Evolutionary conservation across 2,113 vertebrate genomes (phyloP).

Genomic region (Zingel zingel): DNA sequence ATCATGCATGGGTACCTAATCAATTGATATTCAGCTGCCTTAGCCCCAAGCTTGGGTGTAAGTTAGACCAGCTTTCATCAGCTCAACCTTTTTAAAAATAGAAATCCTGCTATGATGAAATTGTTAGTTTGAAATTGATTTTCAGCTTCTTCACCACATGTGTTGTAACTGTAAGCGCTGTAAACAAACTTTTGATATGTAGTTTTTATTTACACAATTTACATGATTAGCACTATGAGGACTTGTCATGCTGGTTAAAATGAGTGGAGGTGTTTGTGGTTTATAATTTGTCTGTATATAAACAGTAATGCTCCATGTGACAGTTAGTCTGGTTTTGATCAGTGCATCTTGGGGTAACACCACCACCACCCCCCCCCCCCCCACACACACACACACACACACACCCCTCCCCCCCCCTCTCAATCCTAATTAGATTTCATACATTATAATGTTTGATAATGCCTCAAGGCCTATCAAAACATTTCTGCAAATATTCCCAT

Average conservation of each 20-base stretch:
- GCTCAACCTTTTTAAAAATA: slow-evolving; percentile 70
- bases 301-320: slow-evolving; percentile 24
- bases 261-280: slow-evolving; percentile 25
- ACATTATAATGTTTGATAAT: slow-evolving; percentile 79
- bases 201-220: slow-evolving; percentile 23
- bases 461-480: slow-evolving; percentile 72
- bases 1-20: slow-evolving; percentile 74
- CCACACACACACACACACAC: slow-evolving; percentile 35
- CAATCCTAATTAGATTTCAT: slow-evolving; percentile 79
- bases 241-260: slow-evolving; percentile 21
- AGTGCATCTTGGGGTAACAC: slow-evolving; percentile 50
- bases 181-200: slow-evolving; percentile 24
- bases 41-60: slow-evolving; percentile 66
- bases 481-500: slow-evolving; percentile 60
- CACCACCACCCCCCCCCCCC: slow-evolving; percentile 3
- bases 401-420: slow-evolving; percentile 11
- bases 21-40: slow-evolving; percentile 76
- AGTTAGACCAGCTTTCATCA: slow-evolving; percentile 75
- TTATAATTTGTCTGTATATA: slow-evolving; percentile 19
- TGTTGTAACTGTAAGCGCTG: slow-evolving; percentile 17
- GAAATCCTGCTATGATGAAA: slow-evolving; percentile 67
- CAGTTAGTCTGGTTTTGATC: slow-evolving; percentile 68
- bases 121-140: slow-evolving; percentile 71
- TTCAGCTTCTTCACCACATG: slow-evolving; percentile 39
- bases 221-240: slow-evolving; percentile 26